Conservation (phyloP, 2,888 invertebrate species). For the Scaptomyza flava region DNA sequence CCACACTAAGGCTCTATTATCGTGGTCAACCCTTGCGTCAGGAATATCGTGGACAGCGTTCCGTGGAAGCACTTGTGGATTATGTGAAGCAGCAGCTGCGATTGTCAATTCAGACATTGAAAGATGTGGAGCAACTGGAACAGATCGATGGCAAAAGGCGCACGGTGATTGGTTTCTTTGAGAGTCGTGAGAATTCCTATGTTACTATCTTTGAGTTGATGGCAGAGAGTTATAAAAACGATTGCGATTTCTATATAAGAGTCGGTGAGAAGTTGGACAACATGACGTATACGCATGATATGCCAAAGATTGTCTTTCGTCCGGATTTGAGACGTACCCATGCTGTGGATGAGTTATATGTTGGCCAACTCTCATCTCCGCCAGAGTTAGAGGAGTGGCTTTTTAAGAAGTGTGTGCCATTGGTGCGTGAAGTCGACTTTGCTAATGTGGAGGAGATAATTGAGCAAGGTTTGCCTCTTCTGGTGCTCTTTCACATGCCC, state of each 20-base stretch:
- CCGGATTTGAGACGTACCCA: slow-evolving; percentile 51
- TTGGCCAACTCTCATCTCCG: not conserved
- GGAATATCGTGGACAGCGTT: slow-evolving; percentile 60
- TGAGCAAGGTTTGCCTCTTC: slow-evolving; percentile 44
- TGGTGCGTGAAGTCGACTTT: slow-evolving; percentile 54
- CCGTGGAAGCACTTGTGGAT: slow-evolving; percentile 47
- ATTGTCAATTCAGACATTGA: slow-evolving; percentile 22
- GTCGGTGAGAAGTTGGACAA: slow-evolving; percentile 16
- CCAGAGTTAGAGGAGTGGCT: slow-evolving; percentile 45
- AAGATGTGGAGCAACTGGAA: slow-evolving; percentile 14
- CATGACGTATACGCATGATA: slow-evolving; percentile 21
- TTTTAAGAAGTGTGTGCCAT: slow-evolving; percentile 40
- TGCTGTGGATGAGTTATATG: slow-evolving; percentile 38
- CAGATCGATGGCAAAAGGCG: slow-evolving; percentile 33
- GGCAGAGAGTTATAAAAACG: slow-evolving; percentile 50
- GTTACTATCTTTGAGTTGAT: slow-evolving; percentile 18
- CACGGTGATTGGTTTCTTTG: slow-evolving; percentile 51
- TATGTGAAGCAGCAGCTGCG: slow-evolving; percentile 45
- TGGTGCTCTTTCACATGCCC: slow-evolving; percentile 55
- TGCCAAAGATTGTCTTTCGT: slow-evolving; percentile 47
- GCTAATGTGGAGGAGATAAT: slow-evolving; percentile 64
- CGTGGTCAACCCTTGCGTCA: slow-evolving; percentile 46
- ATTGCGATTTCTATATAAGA: slow-evolving; percentile 61
- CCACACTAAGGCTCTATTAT: slow-evolving; percentile 47
- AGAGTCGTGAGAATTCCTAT: not conserved